Base-by-base conservation (phyloP, 2,113 vertebrate species). In the Mobula hypostoma region DNA sequence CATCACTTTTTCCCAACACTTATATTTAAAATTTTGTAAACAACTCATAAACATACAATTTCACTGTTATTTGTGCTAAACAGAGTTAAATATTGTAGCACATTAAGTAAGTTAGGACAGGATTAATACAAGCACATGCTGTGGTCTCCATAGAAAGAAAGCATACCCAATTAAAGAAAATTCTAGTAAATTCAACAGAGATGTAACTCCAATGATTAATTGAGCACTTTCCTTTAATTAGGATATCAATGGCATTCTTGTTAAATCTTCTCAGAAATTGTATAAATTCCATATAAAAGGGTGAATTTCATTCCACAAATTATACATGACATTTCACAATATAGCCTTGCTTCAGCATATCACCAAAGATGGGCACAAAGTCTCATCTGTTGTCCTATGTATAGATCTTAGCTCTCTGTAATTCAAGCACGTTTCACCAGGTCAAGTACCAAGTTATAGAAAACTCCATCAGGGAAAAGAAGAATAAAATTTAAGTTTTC, bases 401-500 rank as follows among this genome's bases (percentile, higher is more conserved):
- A 72, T 66, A 17, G 40, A 74, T 40, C 21, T 74, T 36, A 56
- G 91, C 91, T 93, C 27, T 93, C 91, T 15, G 70, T 68, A 93
- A 74, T 11, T 48, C 91, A 48, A 40, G 40, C 91, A 93, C 91
- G 70, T 93, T 93, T 74, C 91, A 74, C 19, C 91, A 93, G 36
- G 70, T 93, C 90, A 93, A 93, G 68, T 74, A 74, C 32, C 21
- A 29, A 93, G 91, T 74, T 74, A 93, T 56, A 93, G 56, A 93
- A 93, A 93, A 0, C 21, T 93, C 91, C 68, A 6, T 56, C 70
- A 56, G 91, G 70, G 90, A 93, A 56, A 74, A 74, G 27, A 9
- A 72, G 70, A 93, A 93, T 76, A 68, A 48, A 93, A 93, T 74
- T 90, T 29, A 74, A 74, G 91, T 74, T 93, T 93, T 27, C 70